These are phyloP conservation scores for Paracentrotus lividus DNA, from an alignment of 53 echinoderm and acorn worm species.

Conservation along the genomic window DNA sequence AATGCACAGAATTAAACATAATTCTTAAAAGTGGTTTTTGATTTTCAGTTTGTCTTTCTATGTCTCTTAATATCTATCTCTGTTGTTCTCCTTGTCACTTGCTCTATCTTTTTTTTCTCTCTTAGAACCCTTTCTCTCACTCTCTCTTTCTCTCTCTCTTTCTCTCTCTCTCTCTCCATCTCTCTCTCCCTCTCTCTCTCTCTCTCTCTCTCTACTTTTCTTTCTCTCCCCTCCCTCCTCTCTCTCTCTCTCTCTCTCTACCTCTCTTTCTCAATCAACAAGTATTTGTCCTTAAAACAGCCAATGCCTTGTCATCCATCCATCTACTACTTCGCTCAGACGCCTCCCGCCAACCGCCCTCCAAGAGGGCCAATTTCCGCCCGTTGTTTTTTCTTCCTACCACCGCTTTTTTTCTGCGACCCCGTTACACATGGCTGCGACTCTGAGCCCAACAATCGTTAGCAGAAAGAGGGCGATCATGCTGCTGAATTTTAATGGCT, in stretches of 20 bases:
- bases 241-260: not conserved
- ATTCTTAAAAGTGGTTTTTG: too few relatives aligned
- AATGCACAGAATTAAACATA: too few relatives aligned
- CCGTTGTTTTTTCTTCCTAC: not conserved
- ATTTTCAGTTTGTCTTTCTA: too few relatives aligned
- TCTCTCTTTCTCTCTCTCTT: not conserved
- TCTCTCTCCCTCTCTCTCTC: not conserved
- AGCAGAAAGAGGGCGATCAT: conserved; percentile 61
- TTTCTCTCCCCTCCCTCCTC: not conserved
- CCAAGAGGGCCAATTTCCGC: conserved; percentile 42
- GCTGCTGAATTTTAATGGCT: conserved; percentile 49
- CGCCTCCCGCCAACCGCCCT: not conserved
- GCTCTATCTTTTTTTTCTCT: not conserved
- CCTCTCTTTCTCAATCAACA: conserved; percentile 22
- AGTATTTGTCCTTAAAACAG: conserved; percentile 29
- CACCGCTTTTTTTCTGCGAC: not conserved
- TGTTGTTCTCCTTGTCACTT: not conserved
- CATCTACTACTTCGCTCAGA: not conserved
- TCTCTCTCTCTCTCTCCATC: not conserved
- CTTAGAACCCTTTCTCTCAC: too few relatives aligned
- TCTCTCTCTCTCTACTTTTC: not conserved
- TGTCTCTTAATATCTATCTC: not conserved
- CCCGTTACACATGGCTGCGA: conserved; percentile 16
- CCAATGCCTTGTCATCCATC: not conserved
- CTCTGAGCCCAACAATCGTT: conserved; percentile 41